phyloP scores from a whole-genome alignment of 2,797 vertebrate genomes.

The Gambusia yucatana region DNA sequence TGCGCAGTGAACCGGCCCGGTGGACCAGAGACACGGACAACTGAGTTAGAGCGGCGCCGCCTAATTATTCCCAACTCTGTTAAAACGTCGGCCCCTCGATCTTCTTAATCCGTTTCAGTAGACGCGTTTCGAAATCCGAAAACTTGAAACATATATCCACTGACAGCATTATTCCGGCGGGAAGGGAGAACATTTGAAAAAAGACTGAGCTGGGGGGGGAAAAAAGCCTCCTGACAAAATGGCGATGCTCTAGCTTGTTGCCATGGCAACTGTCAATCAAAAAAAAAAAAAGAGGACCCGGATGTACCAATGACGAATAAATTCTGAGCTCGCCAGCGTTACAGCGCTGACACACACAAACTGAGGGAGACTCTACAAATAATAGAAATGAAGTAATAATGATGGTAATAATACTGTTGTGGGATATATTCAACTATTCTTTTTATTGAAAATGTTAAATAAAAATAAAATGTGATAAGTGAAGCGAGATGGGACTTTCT shows the following conservation, averaged over 20 bases:
- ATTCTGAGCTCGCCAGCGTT: conserved; percentile 68
- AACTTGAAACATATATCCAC: conserved; percentile 77
- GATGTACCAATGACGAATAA: conserved; percentile 84
- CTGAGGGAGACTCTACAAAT: not conserved
- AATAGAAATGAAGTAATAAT: not conserved
- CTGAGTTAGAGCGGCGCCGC: conserved; percentile 78
- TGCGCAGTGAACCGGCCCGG: conserved; percentile 95
- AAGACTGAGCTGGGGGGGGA: conserved; percentile 76
- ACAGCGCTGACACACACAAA: conserved; percentile 43
- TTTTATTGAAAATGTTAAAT: not conserved
- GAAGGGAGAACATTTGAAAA: conserved; percentile 87
- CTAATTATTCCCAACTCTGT: conserved; percentile 72
- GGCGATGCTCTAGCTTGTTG: conserved; percentile 86
- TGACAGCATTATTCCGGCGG: conserved; percentile 86
- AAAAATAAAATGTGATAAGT: not conserved
- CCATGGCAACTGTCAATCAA: conserved; percentile 89
- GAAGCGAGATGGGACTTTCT: not conserved
- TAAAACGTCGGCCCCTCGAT: conserved; percentile 70
- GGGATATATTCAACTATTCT: not conserved
- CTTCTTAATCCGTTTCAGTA: conserved; percentile 72
- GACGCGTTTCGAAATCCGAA: conserved; percentile 73
- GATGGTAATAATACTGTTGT: not conserved
- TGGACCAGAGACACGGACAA: conserved; percentile 85
- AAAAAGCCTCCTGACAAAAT: conserved; percentile 87
- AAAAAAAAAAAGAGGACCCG: conserved; percentile 74